phyloP scores from a whole-genome alignment of 2,888 invertebrate species.

The Drosophila nigritarsus region DNA sequence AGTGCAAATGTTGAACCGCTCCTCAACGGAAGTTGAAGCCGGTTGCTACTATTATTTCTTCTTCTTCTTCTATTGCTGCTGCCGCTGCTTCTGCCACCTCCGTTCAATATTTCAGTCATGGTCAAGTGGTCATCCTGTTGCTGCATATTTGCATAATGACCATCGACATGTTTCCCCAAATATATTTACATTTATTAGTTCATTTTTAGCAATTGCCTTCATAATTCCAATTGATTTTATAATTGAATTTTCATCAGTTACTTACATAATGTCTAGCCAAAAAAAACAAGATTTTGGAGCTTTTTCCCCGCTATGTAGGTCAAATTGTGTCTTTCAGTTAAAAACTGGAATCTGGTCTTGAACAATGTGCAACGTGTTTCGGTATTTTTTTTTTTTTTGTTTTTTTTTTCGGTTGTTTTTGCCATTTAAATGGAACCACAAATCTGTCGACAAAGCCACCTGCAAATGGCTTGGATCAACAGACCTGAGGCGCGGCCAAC shows the following conservation, averaged over 20 bases:
- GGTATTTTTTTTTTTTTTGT: conserved; percentile 3
- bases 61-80: conserved; percentile 1
- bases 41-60: conserved; percentile 24
- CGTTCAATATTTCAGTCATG: conserved; percentile 72
- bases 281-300: conserved; percentile 7
- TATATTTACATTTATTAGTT: neutral
- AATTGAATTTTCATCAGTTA: conserved; percentile 46
- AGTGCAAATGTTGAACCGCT: conserved; percentile 50
- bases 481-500: conserved; percentile 44
- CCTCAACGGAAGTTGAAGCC: conserved; percentile 56
- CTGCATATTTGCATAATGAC: conserved; percentile 24
- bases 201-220: neutral
- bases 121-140: conserved; percentile 69
- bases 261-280: conserved; percentile 21
- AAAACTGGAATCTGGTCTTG: conserved; percentile 54
- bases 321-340: conserved; percentile 38
- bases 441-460: conserved; percentile 50
- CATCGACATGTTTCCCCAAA: conserved; percentile 24
- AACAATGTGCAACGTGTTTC: conserved; percentile 52
- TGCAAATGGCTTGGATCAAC: conserved; percentile 57
- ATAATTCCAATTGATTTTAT: conserved; percentile 24
- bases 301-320: conserved; percentile 34
- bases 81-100: conserved; percentile 24
- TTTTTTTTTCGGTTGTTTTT: conserved; percentile 4
- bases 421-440: conserved; percentile 43